These are phyloP conservation scores for Potamarius usumacintae DNA, from an alignment of 2,113 vertebrate genomes.

Conservation along the genomic window DNA sequence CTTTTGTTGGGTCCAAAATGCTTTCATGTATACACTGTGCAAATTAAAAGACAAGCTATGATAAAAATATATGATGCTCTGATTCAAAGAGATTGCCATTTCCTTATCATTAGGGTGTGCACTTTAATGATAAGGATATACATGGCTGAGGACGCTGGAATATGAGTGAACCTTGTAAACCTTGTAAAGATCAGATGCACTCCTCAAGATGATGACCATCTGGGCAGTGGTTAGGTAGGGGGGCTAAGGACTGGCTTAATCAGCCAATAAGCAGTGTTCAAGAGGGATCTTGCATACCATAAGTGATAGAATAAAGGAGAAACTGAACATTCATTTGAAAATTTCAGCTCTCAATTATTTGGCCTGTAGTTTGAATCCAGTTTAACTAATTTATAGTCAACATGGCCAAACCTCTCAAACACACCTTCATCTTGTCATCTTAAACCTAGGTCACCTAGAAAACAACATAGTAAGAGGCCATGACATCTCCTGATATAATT, in stretches of 20 bases:
- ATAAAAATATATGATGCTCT: not conserved
- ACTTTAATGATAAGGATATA: conserved; percentile 44
- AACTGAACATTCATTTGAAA: not conserved
- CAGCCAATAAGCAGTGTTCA: not conserved
- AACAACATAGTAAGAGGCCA: not conserved
- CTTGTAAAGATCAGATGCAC: not conserved
- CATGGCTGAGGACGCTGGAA: not conserved
- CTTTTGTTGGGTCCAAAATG: not conserved
- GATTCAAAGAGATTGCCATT: conserved; percentile 4
- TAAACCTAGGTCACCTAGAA: not conserved
- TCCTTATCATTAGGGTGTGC: conserved; percentile 48
- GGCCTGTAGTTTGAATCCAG: not conserved
- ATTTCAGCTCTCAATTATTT: not conserved
- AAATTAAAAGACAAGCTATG: not conserved
- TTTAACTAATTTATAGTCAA: not conserved
- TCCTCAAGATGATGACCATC: not conserved
- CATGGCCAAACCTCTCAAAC: not conserved
- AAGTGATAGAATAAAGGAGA: not conserved
- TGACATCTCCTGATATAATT: not conserved
- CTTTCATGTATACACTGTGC: not conserved
- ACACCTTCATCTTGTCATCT: not conserved
- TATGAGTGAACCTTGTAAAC: conserved; percentile 46
- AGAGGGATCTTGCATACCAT: not conserved
- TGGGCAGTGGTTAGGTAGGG: not conserved
- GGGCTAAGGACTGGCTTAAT: not conserved